phyloP scores from a whole-genome alignment of 2,113 vertebrate species.

The Hippocampus comes region DNA sequence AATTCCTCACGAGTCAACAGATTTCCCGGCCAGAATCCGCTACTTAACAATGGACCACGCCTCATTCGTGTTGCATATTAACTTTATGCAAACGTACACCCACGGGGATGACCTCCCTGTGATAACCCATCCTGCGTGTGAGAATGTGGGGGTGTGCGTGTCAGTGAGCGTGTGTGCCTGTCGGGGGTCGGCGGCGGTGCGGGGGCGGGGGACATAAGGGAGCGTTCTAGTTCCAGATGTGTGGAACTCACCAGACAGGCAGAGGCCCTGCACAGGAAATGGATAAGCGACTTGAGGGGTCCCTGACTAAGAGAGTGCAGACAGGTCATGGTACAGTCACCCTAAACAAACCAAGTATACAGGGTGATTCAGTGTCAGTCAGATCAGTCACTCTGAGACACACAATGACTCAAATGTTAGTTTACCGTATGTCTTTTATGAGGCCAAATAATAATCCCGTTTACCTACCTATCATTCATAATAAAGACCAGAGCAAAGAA shows the following conservation, averaged over 20 bases:
- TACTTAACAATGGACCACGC: neutral
- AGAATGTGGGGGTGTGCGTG: slow-evolving; percentile 28
- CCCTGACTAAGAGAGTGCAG: slow-evolving; percentile 42
- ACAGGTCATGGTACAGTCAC: slow-evolving; percentile 37
- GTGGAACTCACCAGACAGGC: slow-evolving; percentile 27
- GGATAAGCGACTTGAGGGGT: slow-evolving; percentile 33
- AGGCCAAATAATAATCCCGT: neutral
- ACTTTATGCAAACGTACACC: slow-evolving; percentile 10
- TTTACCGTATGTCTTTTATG: slow-evolving; percentile 13
- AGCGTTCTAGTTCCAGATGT: slow-evolving; percentile 44
- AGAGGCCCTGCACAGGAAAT: slow-evolving; percentile 47
- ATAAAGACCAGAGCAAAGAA: slow-evolving; percentile 46
- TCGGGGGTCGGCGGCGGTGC: too few relatives aligned
- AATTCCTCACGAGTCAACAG: neutral
- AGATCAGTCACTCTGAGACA: slow-evolving; percentile 33
- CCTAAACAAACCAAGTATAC: slow-evolving; percentile 37
- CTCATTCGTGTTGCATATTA: slow-evolving; percentile 1
- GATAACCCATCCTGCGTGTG: slow-evolving; percentile 10
- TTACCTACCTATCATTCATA: slow-evolving; percentile 12
- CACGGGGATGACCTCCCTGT: slow-evolving; percentile 20
- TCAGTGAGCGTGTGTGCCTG: slow-evolving; percentile 15
- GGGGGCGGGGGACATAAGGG: neutral
- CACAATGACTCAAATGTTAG: slow-evolving; percentile 19
- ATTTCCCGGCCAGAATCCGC: neutral
- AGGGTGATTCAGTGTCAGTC: slow-evolving; percentile 6